Conservation (phyloP, 2,888 invertebrate species). For the Drosophila trichaetosa region DNA sequence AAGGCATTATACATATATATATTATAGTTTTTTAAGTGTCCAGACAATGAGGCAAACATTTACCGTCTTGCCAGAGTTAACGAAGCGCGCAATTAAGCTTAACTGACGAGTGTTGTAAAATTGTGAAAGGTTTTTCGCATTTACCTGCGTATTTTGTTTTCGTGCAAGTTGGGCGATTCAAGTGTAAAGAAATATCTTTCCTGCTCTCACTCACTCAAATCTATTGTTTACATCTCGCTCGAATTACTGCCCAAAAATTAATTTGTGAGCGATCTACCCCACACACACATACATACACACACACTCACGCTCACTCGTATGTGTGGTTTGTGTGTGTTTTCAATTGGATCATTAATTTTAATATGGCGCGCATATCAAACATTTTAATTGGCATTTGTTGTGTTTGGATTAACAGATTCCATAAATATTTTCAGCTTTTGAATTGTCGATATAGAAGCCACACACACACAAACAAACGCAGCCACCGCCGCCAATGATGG, state of each 20-base stretch:
- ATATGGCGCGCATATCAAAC: conserved; percentile 62
- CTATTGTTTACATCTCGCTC: conserved; percentile 53
- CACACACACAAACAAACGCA: background rate
- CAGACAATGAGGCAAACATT: conserved; percentile 26
- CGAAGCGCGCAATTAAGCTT: conserved; percentile 70
- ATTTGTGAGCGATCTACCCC: conserved; percentile 35
- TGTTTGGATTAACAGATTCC: conserved; percentile 48
- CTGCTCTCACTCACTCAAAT: conserved; percentile 19
- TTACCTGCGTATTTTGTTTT: conserved; percentile 15
- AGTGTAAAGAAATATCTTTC: conserved; percentile 29
- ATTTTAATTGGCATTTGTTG: conserved; percentile 52
- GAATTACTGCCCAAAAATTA: conserved; percentile 45
- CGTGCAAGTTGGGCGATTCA: conserved; percentile 29
- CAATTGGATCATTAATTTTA: conserved; percentile 75
- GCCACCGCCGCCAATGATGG: conserved; percentile 30
- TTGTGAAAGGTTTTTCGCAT: conserved; percentile 47
- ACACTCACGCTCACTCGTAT: background rate
- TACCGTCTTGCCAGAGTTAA: conserved; percentile 55
- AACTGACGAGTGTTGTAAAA: conserved; percentile 32
- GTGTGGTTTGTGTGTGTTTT: conserved; percentile 38
- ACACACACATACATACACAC: conserved; percentile 24
- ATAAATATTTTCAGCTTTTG: conserved; percentile 46
- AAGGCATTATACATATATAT: conserved; percentile 20
- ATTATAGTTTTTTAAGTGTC: conserved; percentile 16
- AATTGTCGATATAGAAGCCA: conserved; percentile 27